A percentile compares a stretch with the other conserved stretches of the same genome.
Conservation (phyloP, 1,140 invertebrate species). For the Agrilus planipennis region DNA sequence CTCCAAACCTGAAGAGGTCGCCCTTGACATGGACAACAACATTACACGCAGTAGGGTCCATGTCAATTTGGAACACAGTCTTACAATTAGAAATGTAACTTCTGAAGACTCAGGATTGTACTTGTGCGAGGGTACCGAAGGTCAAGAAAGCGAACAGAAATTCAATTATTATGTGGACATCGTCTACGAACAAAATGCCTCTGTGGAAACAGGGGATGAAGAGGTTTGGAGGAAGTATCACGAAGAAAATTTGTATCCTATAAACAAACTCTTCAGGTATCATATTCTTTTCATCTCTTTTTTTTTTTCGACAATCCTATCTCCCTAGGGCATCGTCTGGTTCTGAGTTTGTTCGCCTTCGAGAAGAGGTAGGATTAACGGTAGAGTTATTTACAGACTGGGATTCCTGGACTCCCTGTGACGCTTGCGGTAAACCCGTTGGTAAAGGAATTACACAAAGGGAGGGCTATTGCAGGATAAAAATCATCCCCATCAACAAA, state of each 20-base stretch:
- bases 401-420: slow-evolving; percentile 28
- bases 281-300: no score
- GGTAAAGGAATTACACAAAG: slow-evolving; percentile 23
- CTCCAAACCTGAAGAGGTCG: slow-evolving; percentile 29
- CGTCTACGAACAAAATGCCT: slow-evolving; percentile 22
- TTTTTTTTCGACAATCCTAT: no score
- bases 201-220: slow-evolving; percentile 33
- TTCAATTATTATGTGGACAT: slow-evolving; percentile 41
- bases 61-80: slow-evolving; percentile 33
- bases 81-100: slow-evolving; percentile 34
- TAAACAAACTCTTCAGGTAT: slow-evolving; percentile 29
- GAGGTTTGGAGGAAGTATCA: slow-evolving; percentile 37
- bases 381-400: slow-evolving; percentile 30
- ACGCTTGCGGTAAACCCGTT: slow-evolving; percentile 27
- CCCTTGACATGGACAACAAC: slow-evolving; percentile 39
- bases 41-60: slow-evolving; percentile 32
- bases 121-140: slow-evolving; percentile 36
- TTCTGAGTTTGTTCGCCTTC: slow-evolving; percentile 21
- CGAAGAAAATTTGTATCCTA: slow-evolving; percentile 34
- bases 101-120: slow-evolving; percentile 37
- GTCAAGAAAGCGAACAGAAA: slow-evolving; percentile 35
- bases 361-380: slow-evolving; percentile 22
- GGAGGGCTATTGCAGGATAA: slow-evolving; percentile 27
- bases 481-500: slow-evolving; percentile 12
- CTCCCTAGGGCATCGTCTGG: slow-evolving; percentile 14